Evolutionary conservation across 2,888 invertebrate genomes (phyloP), one percentile per base, ranked within the genome.

Genomic region (Arge pagana): DNA sequence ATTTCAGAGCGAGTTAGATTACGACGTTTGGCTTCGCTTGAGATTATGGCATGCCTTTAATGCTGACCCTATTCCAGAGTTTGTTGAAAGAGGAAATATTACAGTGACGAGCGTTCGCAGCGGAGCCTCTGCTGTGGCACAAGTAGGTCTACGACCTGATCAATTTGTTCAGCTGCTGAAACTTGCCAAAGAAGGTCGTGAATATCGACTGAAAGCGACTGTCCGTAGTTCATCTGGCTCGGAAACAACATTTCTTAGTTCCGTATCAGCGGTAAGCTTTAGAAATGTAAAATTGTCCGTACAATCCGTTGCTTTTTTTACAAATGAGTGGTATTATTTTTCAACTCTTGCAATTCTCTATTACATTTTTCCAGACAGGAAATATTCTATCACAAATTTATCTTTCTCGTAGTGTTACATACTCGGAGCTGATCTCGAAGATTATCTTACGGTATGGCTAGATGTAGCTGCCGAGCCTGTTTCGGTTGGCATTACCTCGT

Each of bases 181-280:
- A 62, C 72, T 90, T 18, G 87, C 90, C 6, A 78, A 82, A 50
- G 74, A 81, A 42, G 86, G 89, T 78, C 85, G 85, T 28, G 85
- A 89, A 64, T 95, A 95, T 70, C 83, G 89, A 45, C 68, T 94
- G 1, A 84, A 84, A 74, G 83, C 89, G 13, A 77, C 84, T 45
- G 85, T 89, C 0, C 82, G 83, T 16, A 83, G 85, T 61, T 82
- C 85, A 39, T 87, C 88, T 65, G 87, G 86, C 19, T 80, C 78
- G 56, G 85, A 85, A 70, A 79, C 81, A 16, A 83, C 84, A 57
- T 91, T 90, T 65, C 76, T 89, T 8, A 89, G 93, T 7, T 90
- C 90, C 54, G 82, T 89, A 16, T 91, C 89, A 80, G 93, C 93
- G 11, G 86, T 86, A 78, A 81, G n/a, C n/a, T n/a, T n/a, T n/a